Evolutionary conservation across 1,140 invertebrate species (phyloP).

Genomic region (Paracyclopina nana): DNA sequence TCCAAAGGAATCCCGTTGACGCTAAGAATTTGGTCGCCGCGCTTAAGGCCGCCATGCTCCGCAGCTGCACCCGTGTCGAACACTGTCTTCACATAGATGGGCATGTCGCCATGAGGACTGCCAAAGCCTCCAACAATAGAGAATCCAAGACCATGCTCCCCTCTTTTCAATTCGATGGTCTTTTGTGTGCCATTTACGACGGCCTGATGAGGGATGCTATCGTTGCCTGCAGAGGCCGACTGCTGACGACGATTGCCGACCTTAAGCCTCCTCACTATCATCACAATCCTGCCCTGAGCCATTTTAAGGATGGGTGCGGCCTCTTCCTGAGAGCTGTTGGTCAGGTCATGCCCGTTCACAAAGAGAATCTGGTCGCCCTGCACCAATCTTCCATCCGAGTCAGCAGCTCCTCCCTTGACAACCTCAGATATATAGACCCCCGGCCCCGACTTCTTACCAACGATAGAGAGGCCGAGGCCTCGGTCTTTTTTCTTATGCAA

Average conservation of each 20-base stretch:
- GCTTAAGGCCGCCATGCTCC: constrained; percentile 38
- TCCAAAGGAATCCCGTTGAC: constrained; percentile 34
- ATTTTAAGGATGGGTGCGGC: constrained; percentile 71
- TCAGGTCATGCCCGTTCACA: constrained; percentile 71
- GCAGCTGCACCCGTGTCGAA: constrained; percentile 51
- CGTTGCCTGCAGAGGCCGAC: neutral
- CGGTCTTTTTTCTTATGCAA: constrained; percentile 75
- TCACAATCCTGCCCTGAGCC: constrained; percentile 46
- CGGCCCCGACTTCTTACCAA: constrained; percentile 60
- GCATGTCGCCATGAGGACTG: constrained; percentile 50
- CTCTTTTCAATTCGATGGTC: constrained; percentile 25
- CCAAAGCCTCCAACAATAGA: constrained; percentile 56
- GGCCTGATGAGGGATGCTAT: neutral
- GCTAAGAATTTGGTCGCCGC: constrained; percentile 38
- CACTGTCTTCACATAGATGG: constrained; percentile 62
- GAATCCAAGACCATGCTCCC: constrained; percentile 51
- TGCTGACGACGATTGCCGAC: constrained; percentile 20
- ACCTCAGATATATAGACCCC: constrained; percentile 88
- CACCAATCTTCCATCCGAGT: constrained; percentile 54
- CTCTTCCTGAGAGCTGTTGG: constrained; percentile 56
- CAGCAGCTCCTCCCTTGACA: constrained; percentile 74
- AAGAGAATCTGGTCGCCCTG: constrained; percentile 76
- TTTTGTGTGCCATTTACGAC: neutral
- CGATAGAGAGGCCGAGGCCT: constrained; percentile 73
- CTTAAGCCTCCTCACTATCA: constrained; percentile 65